Percentiles rank a stretch among this genome's conserved stretches.
These are phyloP conservation scores for Eptesicus fuscus DNA, from an alignment of 2,113 vertebrate genomes.

Conservation along the genomic window DNA sequence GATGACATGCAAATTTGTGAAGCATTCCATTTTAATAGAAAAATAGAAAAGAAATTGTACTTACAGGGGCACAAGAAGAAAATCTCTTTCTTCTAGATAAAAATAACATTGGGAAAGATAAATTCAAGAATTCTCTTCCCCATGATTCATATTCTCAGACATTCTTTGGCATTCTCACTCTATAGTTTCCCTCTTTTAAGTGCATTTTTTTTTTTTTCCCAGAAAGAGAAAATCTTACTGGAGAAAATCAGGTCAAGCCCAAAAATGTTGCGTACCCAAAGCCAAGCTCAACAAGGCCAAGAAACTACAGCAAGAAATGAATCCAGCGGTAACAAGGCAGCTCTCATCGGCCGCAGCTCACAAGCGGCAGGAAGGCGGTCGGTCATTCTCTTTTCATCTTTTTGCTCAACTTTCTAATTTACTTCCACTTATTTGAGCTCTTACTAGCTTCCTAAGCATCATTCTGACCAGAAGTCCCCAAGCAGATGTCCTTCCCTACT, in stretches of 20 bases:
- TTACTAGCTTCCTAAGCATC: not conserved
- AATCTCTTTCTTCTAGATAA: not conserved
- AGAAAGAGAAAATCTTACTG: conserved; percentile 37
- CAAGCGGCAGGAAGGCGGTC: not conserved
- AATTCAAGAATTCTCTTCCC: not conserved
- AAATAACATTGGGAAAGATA: not conserved
- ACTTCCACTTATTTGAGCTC: not conserved
- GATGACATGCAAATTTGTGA: not conserved
- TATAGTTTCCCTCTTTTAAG: conserved; percentile 10
- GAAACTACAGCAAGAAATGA: not conserved
- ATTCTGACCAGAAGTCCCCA: not conserved
- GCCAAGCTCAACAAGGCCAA: not conserved
- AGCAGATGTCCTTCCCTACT: not conserved
- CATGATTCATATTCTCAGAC: conserved; percentile 8
- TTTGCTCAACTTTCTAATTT: not conserved
- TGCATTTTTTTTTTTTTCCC: not conserved
- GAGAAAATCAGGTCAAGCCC: conserved; percentile 12
- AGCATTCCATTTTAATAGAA: not conserved
- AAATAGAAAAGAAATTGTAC: not conserved
- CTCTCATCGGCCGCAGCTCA: not conserved
- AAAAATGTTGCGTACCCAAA: not conserved
- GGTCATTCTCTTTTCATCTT: not conserved
- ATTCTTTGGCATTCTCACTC: conserved; percentile 35
- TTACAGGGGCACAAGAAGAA: not conserved
- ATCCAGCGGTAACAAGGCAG: not conserved